Evolutionary conservation across 1,140 invertebrate genomes (phyloP).

Genomic region (Camponotus floridanus): DNA sequence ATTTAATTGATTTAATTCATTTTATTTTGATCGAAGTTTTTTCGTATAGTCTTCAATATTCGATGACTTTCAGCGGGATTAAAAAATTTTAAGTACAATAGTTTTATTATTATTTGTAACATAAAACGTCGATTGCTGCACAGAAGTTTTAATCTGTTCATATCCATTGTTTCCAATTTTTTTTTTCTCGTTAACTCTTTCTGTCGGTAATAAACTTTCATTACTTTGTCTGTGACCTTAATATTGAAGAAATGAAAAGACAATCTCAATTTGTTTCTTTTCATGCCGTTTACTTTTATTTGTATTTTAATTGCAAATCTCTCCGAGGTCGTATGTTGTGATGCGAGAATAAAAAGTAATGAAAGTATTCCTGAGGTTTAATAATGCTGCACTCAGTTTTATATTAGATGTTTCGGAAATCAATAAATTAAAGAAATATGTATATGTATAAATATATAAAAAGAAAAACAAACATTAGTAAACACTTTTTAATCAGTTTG

Average conservation of each 20-base stretch:
- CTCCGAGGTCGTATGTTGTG: neutral
- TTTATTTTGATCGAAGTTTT: constrained; percentile 12
- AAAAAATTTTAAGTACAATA: neutral
- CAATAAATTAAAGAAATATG: too few relatives aligned
- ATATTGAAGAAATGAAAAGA: constrained; percentile 14
- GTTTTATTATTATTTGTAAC: constrained; percentile 16
- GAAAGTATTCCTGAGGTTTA: neutral
- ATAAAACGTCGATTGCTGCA: constrained; percentile 17
- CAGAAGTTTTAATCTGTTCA: constrained; percentile 17
- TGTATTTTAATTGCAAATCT: constrained; percentile 26
- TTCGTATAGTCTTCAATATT: constrained; percentile 9
- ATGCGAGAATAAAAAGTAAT: neutral
- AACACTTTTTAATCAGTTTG: neutral
- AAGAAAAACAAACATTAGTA: neutral
- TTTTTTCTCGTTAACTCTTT: neutral
- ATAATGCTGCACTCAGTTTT: constrained; percentile 17
- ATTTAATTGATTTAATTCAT: constrained; percentile 3
- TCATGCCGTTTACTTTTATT: neutral
- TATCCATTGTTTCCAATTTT: constrained; percentile 17
- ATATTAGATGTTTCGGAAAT: neutral
- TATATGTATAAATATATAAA: too few relatives aligned
- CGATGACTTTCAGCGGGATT: constrained; percentile 1
- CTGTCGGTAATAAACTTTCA: constrained; percentile 13
- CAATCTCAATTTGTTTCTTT: neutral
- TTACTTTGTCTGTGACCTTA: constrained; percentile 33